A percentile compares a stretch with the other conserved stretches of the same genome.
Conservation (phyloP, 2,797 vertebrate species). For the Falco novaeseelandiae region DNA sequence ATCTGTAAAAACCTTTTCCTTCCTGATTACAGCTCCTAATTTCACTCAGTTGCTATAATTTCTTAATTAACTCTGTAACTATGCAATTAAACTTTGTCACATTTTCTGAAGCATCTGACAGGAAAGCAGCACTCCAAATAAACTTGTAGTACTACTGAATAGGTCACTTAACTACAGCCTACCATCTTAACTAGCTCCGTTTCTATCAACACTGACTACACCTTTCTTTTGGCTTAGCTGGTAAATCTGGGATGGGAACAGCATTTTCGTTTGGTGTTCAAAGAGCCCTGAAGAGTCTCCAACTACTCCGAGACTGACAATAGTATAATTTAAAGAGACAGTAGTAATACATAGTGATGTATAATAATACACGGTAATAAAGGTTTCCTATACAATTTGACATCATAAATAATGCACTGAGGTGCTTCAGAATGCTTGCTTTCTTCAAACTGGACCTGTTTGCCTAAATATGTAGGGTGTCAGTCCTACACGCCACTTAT, state of each 20-base stretch:
- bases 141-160: neutral
- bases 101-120: constrained; percentile 22
- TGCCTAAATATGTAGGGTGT: neutral
- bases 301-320: neutral
- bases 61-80: constrained; percentile 14
- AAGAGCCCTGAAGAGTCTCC: neutral
- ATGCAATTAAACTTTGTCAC: neutral
- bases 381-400: neutral
- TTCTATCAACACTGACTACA: neutral
- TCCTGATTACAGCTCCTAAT: constrained; percentile 20
- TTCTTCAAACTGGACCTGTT: neutral
- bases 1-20: constrained; percentile 11
- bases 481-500: neutral
- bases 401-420: neutral
- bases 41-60: constrained; percentile 13
- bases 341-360: neutral
- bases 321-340: neutral
- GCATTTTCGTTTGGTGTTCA: neutral
- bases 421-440: neutral
- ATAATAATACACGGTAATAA: neutral
- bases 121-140: neutral
- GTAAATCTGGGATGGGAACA: neutral
- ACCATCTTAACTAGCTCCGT: neutral
- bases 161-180: neutral
- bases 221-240: neutral